Percentiles rank a stretch among this genome's conserved stretches.
These are phyloP conservation scores for Fulmarus glacialis DNA, from an alignment of 2,113 vertebrate genomes.

Conservation along the genomic window DNA sequence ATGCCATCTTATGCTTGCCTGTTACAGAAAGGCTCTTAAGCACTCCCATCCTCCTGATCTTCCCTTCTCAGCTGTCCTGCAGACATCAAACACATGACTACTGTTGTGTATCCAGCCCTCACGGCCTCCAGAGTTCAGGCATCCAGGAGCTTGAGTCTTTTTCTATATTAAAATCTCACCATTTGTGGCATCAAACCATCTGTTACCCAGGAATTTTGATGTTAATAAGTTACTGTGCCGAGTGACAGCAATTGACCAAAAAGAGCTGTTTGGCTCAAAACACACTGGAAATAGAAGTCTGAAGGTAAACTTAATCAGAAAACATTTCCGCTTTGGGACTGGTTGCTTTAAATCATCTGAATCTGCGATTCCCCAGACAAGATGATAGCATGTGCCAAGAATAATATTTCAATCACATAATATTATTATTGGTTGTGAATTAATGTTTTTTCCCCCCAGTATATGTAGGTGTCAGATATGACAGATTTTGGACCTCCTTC, in stretches of 20 bases:
- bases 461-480: neutral
- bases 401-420: neutral
- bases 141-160: neutral
- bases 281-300: neutral
- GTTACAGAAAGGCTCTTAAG: neutral
- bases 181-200: neutral
- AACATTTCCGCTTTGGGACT: neutral
- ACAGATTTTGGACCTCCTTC: neutral
- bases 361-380: neutral
- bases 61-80: neutral
- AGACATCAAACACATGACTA: neutral
- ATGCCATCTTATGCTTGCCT: neutral
- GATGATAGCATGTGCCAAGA: neutral
- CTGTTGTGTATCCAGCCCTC: neutral
- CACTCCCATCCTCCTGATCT: neutral
- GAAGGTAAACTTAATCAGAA: slow-evolving; percentile 7
- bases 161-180: neutral
- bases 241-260: neutral
- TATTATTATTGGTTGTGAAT: neutral
- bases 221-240: neutral
- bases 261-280: neutral
- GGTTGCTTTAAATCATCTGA: neutral
- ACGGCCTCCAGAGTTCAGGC: neutral
- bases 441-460: fast-evolving
- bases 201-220: neutral